Evolutionary conservation across 2,113 vertebrate species (phyloP), one percentile per base, ranked within the genome.

Genomic region (Oceanodroma tethys): DNA sequence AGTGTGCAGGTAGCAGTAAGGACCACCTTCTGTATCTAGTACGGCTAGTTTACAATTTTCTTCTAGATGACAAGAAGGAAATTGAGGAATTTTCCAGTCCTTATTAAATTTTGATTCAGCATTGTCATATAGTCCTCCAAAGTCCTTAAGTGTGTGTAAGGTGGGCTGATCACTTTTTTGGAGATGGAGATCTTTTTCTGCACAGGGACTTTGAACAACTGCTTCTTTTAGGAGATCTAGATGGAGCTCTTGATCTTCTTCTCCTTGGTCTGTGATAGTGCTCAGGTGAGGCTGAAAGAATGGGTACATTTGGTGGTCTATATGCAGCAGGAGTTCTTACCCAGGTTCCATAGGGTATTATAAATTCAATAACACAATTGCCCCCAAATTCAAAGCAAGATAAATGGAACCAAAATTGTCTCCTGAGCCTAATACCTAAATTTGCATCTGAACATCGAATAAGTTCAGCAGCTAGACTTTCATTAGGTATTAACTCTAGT

Each of bases 191-290:
- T n/a, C 8, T 2, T 34, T 20, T 34, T 75, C 50, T 76, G 52
- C 0, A 2, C 2, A 1, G 50, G 22, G 50, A 22, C 42, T 29
- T 29, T 13, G 30, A 40, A 40, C 2, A 3, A 32, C 42, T 36
- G 17, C 26, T 40, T 3, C 62, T 59, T n/a, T 43, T 26, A 40
- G 62, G 43, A 59, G 84, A 42, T 42, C 36, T 29, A 21, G 72
- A 12, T 48, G 71, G 52, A 16, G 23, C 19, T 43, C 62, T 42
- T 16, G 25, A 11, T 26, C 53, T 16, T 55, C 36, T 17, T 55
- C 68, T 23, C 30, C 47, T 74, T 8, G 62, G 18, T n/a, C 42
- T 25, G 43, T 29, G 52, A 8, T 13, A 23, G 42, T 8, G 29
- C 83, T 48, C 23, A 6, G 42, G n/a, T 23, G 13, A 23, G 52